A percentile compares a stretch with the other conserved stretches of the same genome.
Evolutionary conservation across 2,797 vertebrate genomes (phyloP).

Genomic region (Merluccius polli): DNA sequence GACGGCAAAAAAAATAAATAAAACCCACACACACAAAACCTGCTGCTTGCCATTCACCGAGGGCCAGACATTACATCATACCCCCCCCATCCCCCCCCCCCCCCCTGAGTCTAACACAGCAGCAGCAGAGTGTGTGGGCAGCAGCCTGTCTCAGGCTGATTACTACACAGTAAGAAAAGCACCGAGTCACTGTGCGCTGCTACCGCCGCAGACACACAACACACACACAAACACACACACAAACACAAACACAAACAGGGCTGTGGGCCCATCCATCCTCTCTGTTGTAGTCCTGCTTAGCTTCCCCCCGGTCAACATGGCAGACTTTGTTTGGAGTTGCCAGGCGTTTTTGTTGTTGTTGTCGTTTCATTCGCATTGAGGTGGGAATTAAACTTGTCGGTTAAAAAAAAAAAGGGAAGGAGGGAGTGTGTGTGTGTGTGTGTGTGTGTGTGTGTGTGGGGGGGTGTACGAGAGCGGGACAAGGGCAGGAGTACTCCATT

Average conservation of each 20-base stretch:
- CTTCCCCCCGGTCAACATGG: too few species aligned
- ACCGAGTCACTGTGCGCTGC: not conserved
- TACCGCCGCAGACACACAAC: not conserved
- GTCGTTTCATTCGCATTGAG: not conserved
- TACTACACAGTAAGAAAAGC: not conserved
- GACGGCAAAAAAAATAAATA: not conserved
- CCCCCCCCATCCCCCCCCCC: not conserved
- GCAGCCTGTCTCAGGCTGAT: not conserved
- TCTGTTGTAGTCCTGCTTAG: too few species aligned
- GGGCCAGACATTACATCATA: slow-evolving; percentile 67
- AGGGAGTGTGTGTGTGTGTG: not conserved
- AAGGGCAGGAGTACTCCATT: slow-evolving; percentile 71
- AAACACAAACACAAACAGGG: not conserved
- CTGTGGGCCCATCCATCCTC: not conserved
- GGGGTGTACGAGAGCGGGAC: slow-evolving; percentile 32
- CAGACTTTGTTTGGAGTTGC: too few species aligned
- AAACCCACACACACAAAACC: not conserved
- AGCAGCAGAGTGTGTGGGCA: slow-evolving; percentile 53
- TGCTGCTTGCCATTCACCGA: slow-evolving; percentile 36
- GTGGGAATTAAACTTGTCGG: not conserved
- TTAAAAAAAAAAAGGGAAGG: not conserved
- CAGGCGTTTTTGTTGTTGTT: too few species aligned
- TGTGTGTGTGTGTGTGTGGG: slow-evolving; percentile 7
- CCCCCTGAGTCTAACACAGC: not conserved
- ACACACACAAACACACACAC: slow-evolving; percentile 7